Evolutionary conservation across 2,888 invertebrate species (phyloP).

Genomic region (Callinectes sapidus): DNA sequence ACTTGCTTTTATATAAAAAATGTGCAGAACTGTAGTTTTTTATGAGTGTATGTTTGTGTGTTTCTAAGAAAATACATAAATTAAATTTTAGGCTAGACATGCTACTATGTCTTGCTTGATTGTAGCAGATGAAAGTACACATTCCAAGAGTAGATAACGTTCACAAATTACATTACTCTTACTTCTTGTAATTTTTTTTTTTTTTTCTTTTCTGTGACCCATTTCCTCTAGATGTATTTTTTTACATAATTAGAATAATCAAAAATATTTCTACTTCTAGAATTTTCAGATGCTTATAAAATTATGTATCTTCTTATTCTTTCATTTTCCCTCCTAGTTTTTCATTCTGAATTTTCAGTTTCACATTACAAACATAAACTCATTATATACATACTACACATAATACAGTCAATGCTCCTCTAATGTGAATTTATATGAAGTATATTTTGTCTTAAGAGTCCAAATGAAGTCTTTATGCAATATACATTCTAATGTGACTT

Average conservation of each 20-base stretch:
- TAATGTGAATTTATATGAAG: background rate
- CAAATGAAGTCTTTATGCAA: background rate
- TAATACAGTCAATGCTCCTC: background rate
- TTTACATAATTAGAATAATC: background rate
- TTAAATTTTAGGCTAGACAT: background rate
- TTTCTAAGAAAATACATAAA: background rate
- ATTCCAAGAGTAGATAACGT: background rate
- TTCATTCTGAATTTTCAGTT: background rate
- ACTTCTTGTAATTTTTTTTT: background rate
- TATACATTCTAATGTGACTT: background rate
- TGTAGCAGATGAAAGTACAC: background rate
- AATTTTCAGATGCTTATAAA: background rate
- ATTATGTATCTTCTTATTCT: background rate
- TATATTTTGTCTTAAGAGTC: too few species aligned
- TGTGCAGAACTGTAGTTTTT: background rate
- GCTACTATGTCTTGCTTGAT: background rate
- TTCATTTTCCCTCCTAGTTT: background rate
- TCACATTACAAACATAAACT: background rate
- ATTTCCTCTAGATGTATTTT: background rate
- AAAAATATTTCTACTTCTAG: background rate
- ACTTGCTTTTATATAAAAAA: background rate
- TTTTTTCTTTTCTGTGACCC: background rate
- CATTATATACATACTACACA: background rate
- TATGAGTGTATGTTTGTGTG: background rate
- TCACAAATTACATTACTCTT: conserved; percentile 4